A percentile compares a stretch with the other conserved stretches of the same genome.
These are phyloP conservation scores for Euthynnus affinis DNA, from an alignment of 2,797 vertebrate genomes.

Conservation along the genomic window DNA sequence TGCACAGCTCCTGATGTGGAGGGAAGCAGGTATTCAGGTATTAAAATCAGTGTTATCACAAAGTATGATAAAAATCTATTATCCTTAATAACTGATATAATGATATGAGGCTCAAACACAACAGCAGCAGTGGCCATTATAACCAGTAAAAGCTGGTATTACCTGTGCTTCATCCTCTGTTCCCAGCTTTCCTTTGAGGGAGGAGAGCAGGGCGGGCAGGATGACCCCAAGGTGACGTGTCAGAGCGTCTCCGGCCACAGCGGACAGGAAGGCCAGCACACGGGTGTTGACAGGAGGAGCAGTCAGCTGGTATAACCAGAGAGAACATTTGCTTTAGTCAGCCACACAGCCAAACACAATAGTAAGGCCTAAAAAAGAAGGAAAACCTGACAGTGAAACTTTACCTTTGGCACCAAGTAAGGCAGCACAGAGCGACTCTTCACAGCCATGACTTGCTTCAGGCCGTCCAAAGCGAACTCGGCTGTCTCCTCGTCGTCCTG, in stretches of 20 bases:
- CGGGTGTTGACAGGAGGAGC: conserved; percentile 94
- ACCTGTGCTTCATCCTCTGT: conserved; percentile 92
- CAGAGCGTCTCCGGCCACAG: conserved; percentile 96
- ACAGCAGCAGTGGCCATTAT: neutral
- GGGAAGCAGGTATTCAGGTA: neutral
- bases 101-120: neutral
- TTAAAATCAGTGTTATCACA: too few species aligned
- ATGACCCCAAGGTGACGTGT: conserved; percentile 96
- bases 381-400: neutral
- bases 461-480: conserved; percentile 95
- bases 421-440: conserved; percentile 98
- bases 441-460: conserved; percentile 99
- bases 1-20: conserved; percentile 90
- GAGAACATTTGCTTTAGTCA: neutral
- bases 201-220: conserved; percentile 94
- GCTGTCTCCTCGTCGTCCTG: conserved; percentile 92
- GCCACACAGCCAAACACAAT: neutral
- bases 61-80: too few species aligned
- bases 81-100: neutral
- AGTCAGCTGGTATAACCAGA: conserved; percentile 87
- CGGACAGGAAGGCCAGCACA: conserved; percentile 96
- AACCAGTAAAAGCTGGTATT: conserved; percentile 22
- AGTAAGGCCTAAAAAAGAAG: neutral
- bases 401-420: conserved; percentile 97
- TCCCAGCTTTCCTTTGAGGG: conserved; percentile 93